Evolutionary conservation across 2,888 invertebrate genomes (phyloP).

Genomic region (Caenorhabditis wallacei): DNA sequence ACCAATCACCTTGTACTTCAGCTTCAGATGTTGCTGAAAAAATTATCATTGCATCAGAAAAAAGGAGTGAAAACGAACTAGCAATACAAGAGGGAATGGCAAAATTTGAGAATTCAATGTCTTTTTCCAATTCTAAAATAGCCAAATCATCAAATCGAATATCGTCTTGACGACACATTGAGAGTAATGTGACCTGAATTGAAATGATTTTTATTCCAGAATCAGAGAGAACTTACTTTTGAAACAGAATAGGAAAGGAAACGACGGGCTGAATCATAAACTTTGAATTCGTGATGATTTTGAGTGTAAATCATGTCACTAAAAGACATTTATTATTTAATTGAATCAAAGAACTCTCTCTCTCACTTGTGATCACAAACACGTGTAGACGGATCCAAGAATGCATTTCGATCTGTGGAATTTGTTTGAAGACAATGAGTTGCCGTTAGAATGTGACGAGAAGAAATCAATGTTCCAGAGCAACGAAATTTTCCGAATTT

Average conservation of each 20-base stretch:
- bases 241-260: neutral
- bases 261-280: neutral
- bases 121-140: neutral
- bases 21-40: no score
- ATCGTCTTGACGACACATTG: neutral
- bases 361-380: neutral
- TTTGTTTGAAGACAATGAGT: neutral
- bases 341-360: no score
- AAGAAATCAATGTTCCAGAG: neutral
- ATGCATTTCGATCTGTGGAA: neutral
- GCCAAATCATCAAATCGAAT: neutral
- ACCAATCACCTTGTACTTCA: no score
- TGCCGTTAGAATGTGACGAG: neutral
- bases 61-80: neutral
- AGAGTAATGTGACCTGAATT: neutral
- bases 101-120: neutral
- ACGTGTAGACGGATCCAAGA: neutral
- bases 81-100: neutral
- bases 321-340: neutral
- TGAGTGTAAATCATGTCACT: neutral
- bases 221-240: no score
- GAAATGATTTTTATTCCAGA: neutral
- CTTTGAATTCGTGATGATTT: neutral
- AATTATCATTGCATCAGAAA: no score
- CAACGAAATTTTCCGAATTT: neutral